A percentile compares a stretch with the other conserved stretches of the same genome.
Conservation (phyloP, 2,113 vertebrate genomes). For the Onychostruthus taczanowskii region DNA sequence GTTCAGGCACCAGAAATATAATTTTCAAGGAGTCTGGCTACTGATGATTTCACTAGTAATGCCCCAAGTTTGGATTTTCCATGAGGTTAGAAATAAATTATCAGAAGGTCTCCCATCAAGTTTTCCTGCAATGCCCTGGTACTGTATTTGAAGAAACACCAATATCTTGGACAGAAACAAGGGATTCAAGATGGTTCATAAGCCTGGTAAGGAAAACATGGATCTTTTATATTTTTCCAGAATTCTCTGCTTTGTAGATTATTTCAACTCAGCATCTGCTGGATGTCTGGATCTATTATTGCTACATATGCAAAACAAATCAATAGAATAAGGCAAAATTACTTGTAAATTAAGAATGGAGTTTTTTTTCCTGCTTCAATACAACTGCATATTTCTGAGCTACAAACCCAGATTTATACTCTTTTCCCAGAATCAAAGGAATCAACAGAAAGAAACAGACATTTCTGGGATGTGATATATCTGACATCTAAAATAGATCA, state of each 20-base stretch:
- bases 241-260: neutral
- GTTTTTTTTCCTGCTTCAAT: neutral
- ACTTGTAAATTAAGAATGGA: neutral
- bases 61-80: neutral
- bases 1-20: neutral
- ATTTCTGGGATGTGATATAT: neutral
- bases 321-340: neutral
- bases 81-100: neutral
- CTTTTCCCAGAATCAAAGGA: neutral
- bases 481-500: constrained; percentile 13
- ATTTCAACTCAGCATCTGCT: neutral
- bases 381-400: neutral
- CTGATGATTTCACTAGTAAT: neutral
- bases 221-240: neutral
- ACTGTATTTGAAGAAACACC: neutral
- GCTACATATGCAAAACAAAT: neutral
- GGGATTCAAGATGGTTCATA: neutral
- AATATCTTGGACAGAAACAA: neutral
- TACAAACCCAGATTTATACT: neutral
- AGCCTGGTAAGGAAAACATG: neutral
- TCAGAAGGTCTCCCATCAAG: neutral
- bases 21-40: neutral
- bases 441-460: neutral
- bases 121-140: neutral
- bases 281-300: neutral